Evolutionary conservation across 2,797 vertebrate genomes (phyloP).

Genomic region (Chelidonichthys spinosus): DNA sequence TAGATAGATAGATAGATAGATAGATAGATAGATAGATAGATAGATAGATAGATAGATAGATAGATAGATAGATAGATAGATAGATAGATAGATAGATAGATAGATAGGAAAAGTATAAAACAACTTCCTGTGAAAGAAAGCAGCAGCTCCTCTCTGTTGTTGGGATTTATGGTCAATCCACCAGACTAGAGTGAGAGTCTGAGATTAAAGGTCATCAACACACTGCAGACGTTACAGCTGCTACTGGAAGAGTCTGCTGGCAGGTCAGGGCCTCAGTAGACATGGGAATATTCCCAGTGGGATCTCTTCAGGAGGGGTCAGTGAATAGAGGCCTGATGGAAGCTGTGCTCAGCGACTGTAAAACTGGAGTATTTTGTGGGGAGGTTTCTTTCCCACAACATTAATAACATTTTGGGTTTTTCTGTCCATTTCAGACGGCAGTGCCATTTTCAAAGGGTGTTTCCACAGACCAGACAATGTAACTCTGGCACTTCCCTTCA

Average conservation of each 20-base stretch:
- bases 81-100: too few species aligned
- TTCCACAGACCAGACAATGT: constrained; percentile 90
- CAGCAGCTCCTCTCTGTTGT: constrained; percentile 10
- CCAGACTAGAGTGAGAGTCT: constrained; percentile 32
- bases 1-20: too few species aligned
- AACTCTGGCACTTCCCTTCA: constrained; percentile 90
- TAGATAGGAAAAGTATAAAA: background rate
- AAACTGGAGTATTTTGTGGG: constrained; percentile 5
- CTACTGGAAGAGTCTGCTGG: constrained; percentile 29
- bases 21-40: too few species aligned
- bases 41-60: too few species aligned
- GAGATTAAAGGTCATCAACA: constrained; percentile 57
- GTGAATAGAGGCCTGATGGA: constrained; percentile 51
- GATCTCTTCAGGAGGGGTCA: constrained; percentile 59
- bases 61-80: too few species aligned
- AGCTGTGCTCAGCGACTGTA: constrained; percentile 36
- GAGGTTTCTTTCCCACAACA: background rate
- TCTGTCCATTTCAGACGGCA: constrained; percentile 88
- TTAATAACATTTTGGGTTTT: constrained; percentile 32
- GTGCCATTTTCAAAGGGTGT: constrained; percentile 95
- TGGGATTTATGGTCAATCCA: constrained; percentile 24
- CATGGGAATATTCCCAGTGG: constrained; percentile 35
- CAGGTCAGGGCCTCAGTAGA: constrained; percentile 51
- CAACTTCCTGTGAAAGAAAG: background rate
- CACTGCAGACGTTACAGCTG: constrained; percentile 43